A percentile compares a stretch with the other conserved stretches of the same genome.
Evolutionary conservation across 2,797 vertebrate species (phyloP).

Genomic region (Girardinus metallicus): DNA sequence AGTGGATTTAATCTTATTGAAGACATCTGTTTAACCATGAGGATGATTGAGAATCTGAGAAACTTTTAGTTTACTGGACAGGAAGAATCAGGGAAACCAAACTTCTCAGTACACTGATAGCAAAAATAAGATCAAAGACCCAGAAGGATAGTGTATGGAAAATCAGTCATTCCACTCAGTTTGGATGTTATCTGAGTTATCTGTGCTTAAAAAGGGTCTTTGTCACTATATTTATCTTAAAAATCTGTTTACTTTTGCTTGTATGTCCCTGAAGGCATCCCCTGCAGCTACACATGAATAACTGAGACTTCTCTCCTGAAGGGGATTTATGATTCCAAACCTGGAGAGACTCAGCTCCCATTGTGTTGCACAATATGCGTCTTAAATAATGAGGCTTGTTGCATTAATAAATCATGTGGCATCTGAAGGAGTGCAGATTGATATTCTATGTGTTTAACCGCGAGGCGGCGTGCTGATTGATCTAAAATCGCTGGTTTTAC

Average conservation of each 20-base stretch:
- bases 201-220: background rate
- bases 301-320: background rate
- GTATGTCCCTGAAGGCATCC: background rate
- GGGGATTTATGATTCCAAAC: slow-evolving; percentile 1
- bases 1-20: background rate
- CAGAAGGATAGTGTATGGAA: background rate
- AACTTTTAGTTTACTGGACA: background rate
- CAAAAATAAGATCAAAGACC: background rate
- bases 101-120: background rate
- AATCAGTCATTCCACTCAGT: background rate
- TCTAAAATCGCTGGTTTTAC: background rate
- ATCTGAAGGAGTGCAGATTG: background rate
- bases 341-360: background rate
- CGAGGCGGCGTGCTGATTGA: background rate
- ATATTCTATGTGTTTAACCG: background rate
- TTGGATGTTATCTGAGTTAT: background rate
- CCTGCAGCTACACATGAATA: background rate
- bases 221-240: background rate
- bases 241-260: background rate
- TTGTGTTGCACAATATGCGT: background rate
- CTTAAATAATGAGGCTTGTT: slow-evolving; percentile 11
- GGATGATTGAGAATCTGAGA: background rate
- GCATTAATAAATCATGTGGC: slow-evolving; percentile 16
- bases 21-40: background rate
- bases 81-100: background rate